A percentile compares a stretch with the other conserved stretches of the same genome.
These are phyloP conservation scores for Leptinotarsa texana DNA, from an alignment of 1,140 invertebrate genomes.

Conservation along the genomic window DNA sequence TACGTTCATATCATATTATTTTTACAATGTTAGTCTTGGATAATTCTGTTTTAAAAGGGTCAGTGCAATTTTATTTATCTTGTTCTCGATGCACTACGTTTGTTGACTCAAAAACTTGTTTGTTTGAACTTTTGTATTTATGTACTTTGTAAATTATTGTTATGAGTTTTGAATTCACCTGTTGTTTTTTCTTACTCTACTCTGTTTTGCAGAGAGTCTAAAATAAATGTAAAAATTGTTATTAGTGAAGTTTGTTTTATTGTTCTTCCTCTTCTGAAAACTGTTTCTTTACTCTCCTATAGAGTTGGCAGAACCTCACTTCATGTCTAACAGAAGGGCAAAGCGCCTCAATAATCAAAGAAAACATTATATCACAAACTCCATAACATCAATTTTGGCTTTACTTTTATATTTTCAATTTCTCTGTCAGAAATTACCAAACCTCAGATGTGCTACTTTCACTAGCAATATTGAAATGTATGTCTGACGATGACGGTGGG, in stretches of 20 bases:
- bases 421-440: no score
- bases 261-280: neutral
- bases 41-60: neutral
- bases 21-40: neutral
- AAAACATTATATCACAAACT: no score
- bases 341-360: no score
- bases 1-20: neutral
- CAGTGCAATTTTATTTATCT: slow-evolving; percentile 4
- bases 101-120: neutral
- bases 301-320: no score
- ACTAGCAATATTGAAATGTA: no score
- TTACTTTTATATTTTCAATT: no score
- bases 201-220: neutral
- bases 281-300: no score
- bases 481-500: no score
- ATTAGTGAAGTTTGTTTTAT: neutral
- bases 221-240: neutral
- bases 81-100: neutral
- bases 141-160: neutral
- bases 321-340: no score
- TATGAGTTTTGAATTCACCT: neutral
- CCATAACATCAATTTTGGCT: no score
- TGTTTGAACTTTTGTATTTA: neutral
- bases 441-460: no score
- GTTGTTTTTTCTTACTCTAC: neutral